Base-by-base conservation (phyloP, 2,888 invertebrate species). In the Coremacera marginata region DNA sequence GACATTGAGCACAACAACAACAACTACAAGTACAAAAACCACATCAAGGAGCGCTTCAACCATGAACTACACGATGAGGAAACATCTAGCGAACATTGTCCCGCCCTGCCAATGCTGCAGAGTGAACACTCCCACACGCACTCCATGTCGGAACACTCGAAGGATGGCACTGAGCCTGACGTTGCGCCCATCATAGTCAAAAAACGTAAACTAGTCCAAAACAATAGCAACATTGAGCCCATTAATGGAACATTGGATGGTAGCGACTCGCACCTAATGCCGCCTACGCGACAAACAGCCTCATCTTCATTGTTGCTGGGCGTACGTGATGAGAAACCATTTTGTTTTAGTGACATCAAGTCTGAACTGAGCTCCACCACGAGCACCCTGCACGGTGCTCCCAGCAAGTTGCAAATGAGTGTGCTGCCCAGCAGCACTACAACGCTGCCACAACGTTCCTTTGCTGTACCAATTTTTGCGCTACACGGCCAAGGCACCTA, bases 1-100 rank as follows among this genome's bases (percentile, higher is more conserved):
- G 90, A 89, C 67, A 85, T 89, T 76, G 89, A 89, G 80, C 90
- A 86, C 84, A 89, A 90, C 81, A 88, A 90, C 81, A 88, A 92
- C 67, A 92, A 92, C 83, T 98, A 97, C 90, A 98, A 98, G 90
- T 98, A 97, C 90, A 98, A 98, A 90, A 97, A 95, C 84, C 95
- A 95, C 86, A 98, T 98, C 82, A 96, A 97, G 86, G 94, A 97
- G 87, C 91, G 98, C 78, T 98, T 98, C 81, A 92, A 92, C 1
- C 90, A 92, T 80, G 92, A 89, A 77, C 76, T 87, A 57, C 89
- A 89, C 78, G 89, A 89, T 75, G 88, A 89, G 79, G 89, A 89
- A 78, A 88, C 89, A 34, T 88, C 85, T 76, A 89, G 88, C 80
- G 92, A 92, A 75, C 88, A 88, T 84, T 85, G 86, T 65, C 84